These are phyloP conservation scores for Pangasius sanitwongsei DNA, from an alignment of 2,797 vertebrate genomes.

Conservation along the genomic window DNA sequence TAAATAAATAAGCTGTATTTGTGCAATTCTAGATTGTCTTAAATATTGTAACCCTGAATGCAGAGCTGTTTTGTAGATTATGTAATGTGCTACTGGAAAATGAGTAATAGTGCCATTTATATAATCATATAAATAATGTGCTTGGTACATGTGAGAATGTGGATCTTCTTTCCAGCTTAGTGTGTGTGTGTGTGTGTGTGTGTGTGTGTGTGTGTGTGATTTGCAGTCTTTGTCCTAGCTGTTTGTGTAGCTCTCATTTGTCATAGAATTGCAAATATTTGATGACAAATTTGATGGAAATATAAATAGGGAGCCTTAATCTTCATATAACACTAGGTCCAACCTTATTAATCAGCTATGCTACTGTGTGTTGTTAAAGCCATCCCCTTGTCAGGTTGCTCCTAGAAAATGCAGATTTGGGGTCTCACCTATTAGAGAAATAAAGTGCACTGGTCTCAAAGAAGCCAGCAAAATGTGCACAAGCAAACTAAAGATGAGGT, in stretches of 20 bases:
- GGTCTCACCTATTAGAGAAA: constrained; percentile 16
- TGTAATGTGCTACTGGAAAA: constrained; percentile 12
- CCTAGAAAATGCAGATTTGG: constrained; percentile 37
- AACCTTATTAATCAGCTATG: constrained; percentile 24
- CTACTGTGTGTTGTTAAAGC: constrained; percentile 1
- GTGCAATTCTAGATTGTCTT: constrained; percentile 40
- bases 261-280: constrained; percentile 37
- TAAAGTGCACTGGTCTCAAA: constrained; percentile 36
- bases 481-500: constrained; percentile 36
- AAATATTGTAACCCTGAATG: constrained; percentile 10
- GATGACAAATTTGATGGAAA: constrained; percentile 22
- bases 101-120: constrained; percentile 1
- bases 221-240: constrained; percentile 1
- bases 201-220: background rate
- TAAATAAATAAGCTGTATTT: constrained; percentile 17
- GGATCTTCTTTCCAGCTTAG: constrained; percentile 18
- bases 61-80: constrained; percentile 4
- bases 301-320: constrained; percentile 24
- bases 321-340: background rate
- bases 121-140: constrained; percentile 24
- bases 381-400: constrained; percentile 4
- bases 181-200: constrained; percentile 15
- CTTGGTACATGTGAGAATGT: constrained; percentile 30
- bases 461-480: constrained; percentile 14
- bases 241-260: constrained; percentile 35